A percentile compares a stretch with the other conserved stretches of the same genome.
Evolutionary conservation across 2,888 invertebrate genomes (phyloP).

Genomic region (Adela reaumurella): DNA sequence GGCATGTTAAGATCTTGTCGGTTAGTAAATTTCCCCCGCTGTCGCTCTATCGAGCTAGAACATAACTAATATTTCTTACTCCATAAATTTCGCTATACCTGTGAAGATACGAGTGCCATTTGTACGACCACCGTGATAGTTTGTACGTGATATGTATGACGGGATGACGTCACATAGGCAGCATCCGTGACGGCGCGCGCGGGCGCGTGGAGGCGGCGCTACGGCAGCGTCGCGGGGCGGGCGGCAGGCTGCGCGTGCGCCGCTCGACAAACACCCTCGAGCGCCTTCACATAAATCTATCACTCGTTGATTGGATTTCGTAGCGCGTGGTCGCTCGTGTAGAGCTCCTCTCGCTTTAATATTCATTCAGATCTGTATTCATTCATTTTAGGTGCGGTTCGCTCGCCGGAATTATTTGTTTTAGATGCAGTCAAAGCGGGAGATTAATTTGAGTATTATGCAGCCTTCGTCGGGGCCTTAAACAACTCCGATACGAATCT

Average conservation of each 20-base stretch:
- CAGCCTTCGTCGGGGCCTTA: conserved; percentile 5
- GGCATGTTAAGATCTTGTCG: too few species aligned
- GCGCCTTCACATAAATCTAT: background rate
- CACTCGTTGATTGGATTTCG: background rate
- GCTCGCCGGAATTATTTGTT: conserved; percentile 25
- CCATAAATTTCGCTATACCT: too few species aligned
- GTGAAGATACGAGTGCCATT: too few species aligned
- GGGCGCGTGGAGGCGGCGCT: too few species aligned
- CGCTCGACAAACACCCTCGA: background rate
- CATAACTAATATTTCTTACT: too few species aligned
- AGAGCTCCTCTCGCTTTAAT: background rate
- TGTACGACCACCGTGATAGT: too few species aligned
- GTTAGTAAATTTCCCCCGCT: too few species aligned
- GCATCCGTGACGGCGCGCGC: too few species aligned
- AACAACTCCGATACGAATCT: background rate
- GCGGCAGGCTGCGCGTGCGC: background rate
- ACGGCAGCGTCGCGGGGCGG: too few species aligned
- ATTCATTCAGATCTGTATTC: background rate
- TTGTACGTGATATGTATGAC: too few species aligned
- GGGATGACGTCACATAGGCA: too few species aligned
- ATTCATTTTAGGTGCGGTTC: background rate
- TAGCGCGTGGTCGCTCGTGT: background rate
- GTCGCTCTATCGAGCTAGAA: too few species aligned
- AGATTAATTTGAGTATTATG: conserved; percentile 37
- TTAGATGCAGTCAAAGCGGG: conserved; percentile 30